Evolutionary conservation across 2,797 vertebrate genomes (phyloP), one percentile per base, ranked within the genome.

Genomic region (Spatula clypeata): DNA sequence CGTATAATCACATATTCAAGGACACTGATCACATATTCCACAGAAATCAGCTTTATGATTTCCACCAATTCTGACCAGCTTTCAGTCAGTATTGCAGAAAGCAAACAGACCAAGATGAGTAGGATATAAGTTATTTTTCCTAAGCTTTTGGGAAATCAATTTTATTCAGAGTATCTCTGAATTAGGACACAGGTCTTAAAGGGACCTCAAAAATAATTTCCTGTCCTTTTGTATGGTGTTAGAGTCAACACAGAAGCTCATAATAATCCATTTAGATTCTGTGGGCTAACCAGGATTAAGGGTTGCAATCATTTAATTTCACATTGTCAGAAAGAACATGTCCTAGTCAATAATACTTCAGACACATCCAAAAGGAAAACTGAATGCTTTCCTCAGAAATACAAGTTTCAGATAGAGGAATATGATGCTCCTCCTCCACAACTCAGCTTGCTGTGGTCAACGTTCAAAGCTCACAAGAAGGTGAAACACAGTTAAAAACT

Each of bases 101-200:
- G 40, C 31, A 94, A 89, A 80, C 27, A 86, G 75, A 12, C 1
- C 0, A 54, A 73, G 18, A 49, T 71, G 40, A 2, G 1, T 40
- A 73, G 19, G 8, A 7, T 74, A 19, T n/a, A 62, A 70, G 18
- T 34, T 71, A 42, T 44, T 95, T 89, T 83, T 71, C n/a, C 29
- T 85, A 80, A 94, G 89, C 75, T 91, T 94, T 90, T 23, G 75
- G 84, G 29, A 95, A 94, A 95, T 86, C 15, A 93, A 2, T 83
- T 94, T 93, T 77, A 74, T 80, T 86, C 79, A 80, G 49, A 58
- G 44, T 74, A 65, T 72, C 29, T 79, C 38, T 57, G 49, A 95
- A 96, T 83, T 69, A 93, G 75, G 61, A 82, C 81, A 80, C 19
- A 45, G 11, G 2, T 44, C 70, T 95, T 95, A 83, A 91, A 95